Percentiles rank a stretch among this genome's conserved stretches.
phyloP scores from a whole-genome alignment of 53 echinoderm and acorn worm species.

The Patiria pectinifera region DNA sequence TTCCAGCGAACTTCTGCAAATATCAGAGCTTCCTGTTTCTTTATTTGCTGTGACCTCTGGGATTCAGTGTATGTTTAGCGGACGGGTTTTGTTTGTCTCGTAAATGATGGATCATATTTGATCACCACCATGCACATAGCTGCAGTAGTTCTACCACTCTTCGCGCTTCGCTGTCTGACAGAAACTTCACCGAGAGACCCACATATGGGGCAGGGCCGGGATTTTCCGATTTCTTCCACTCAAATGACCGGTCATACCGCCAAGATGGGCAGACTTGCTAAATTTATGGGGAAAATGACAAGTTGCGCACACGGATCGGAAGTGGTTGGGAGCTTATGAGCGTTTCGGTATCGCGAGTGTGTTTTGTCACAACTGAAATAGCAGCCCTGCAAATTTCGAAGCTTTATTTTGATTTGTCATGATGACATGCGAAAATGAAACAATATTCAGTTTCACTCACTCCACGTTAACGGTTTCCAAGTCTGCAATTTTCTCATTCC shows the following conservation, averaged over 20 bases:
- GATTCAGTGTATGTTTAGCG: conserved; percentile 56
- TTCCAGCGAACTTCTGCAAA: conserved; percentile 15
- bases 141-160: not conserved
- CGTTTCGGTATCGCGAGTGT: not conserved
- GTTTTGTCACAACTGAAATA: not conserved
- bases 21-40: conserved; percentile 48
- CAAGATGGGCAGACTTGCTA: not conserved
- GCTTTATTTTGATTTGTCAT: not conserved
- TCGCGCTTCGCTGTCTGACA: not conserved
- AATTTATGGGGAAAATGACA: not conserved
- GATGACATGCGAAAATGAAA: not conserved
- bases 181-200: not conserved
- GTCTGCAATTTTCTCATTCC: not conserved
- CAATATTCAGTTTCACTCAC: not conserved
- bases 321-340: conserved; percentile 1
- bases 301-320: not conserved
- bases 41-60: conserved; percentile 58
- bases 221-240: not conserved
- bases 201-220: not conserved
- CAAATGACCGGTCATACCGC: not conserved
- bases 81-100: conserved; percentile 63
- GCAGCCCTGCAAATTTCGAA: no score
- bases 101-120: conserved; percentile 65
- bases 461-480: not conserved
- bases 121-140: not conserved